Percentiles rank a stretch among this genome's conserved stretches.
These are phyloP conservation scores for Agrypnus murinus DNA, from an alignment of 2,888 invertebrate genomes.

Conservation along the genomic window DNA sequence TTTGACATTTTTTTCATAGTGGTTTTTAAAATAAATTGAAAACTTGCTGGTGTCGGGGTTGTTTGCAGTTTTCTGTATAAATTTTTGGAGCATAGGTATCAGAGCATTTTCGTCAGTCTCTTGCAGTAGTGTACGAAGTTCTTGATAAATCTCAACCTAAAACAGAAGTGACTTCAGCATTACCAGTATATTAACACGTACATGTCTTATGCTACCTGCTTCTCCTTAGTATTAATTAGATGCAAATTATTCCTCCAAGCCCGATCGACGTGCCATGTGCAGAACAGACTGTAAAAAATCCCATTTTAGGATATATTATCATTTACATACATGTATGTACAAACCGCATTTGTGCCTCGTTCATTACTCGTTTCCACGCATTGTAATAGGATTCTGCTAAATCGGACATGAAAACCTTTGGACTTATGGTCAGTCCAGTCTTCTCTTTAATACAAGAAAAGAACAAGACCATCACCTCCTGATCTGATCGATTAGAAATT, in stretches of 20 bases:
- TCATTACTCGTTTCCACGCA: conserved; percentile 49
- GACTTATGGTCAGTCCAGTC: conserved; percentile 12
- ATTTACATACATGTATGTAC: too few relatives aligned
- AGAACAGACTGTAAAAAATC: conserved; percentile 52
- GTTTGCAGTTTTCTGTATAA: conserved; percentile 44
- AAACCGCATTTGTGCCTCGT: too few relatives aligned
- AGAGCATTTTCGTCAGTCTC: conserved; percentile 52
- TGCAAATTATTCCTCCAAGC: conserved; percentile 56
- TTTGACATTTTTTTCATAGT: conserved; percentile 45
- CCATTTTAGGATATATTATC: too few relatives aligned
- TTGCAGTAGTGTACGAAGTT: conserved; percentile 46
- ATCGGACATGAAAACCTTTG: conserved; percentile 52
- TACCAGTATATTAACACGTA: not conserved
- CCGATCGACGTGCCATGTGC: conserved; percentile 59
- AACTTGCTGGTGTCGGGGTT: too few relatives aligned
- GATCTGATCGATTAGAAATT: conserved; percentile 54
- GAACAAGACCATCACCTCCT: conserved; percentile 44
- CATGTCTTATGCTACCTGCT: conserved; percentile 42
- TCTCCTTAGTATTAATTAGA: conserved; percentile 52
- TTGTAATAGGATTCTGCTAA: conserved; percentile 44
- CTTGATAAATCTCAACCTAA: conserved; percentile 46
- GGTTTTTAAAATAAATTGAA: conserved; percentile 47
- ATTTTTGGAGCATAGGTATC: conserved; percentile 36
- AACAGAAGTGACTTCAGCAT: conserved; percentile 12
- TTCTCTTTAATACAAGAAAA: conserved; percentile 46